Evolutionary conservation across 2,113 vertebrate species (phyloP).

Genomic region (Jacana jacana): DNA sequence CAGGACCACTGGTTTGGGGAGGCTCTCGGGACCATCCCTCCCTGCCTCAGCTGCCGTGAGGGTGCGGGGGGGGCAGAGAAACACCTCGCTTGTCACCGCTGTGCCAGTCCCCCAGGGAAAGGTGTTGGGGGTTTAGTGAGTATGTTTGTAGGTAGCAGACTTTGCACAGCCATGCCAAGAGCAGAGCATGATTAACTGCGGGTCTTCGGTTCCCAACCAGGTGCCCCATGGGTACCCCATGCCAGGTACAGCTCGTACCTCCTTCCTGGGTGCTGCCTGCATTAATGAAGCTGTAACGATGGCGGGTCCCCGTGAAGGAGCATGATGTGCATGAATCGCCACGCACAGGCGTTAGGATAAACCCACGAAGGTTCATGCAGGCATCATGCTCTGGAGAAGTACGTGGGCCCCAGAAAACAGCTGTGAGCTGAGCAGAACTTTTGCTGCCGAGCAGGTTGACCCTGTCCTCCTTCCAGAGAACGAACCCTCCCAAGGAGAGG

Average conservation of each 20-base stretch:
- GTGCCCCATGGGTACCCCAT: background rate
- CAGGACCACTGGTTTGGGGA: background rate
- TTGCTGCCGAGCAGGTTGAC: constrained; percentile 54
- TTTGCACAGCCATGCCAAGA: background rate
- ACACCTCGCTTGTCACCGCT: background rate
- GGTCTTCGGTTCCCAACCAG: background rate
- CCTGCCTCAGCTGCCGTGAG: rapidly evolving
- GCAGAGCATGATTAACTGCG: background rate
- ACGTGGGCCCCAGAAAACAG: constrained; percentile 20
- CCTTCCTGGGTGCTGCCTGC: constrained; percentile 17
- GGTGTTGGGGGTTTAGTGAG: background rate
- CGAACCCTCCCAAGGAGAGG: background rate
- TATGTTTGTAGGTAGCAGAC: rapidly evolving
- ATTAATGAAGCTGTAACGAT: constrained; percentile 43
- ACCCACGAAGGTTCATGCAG: constrained; percentile 46
- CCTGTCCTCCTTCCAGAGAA: background rate
- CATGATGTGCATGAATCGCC: constrained; percentile 41
- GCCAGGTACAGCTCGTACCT: background rate
- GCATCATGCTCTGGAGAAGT: constrained; percentile 13
- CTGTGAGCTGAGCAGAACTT: background rate
- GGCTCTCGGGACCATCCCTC: too few species aligned
- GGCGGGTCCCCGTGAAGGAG: constrained; percentile 41
- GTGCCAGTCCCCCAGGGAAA: background rate
- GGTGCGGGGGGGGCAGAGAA: background rate
- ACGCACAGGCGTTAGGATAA: constrained; percentile 27